Percentiles rank a stretch among this genome's conserved stretches.
Evolutionary conservation across 2,113 vertebrate species (phyloP).

Genomic region (Oxyruncus cristatus): DNA sequence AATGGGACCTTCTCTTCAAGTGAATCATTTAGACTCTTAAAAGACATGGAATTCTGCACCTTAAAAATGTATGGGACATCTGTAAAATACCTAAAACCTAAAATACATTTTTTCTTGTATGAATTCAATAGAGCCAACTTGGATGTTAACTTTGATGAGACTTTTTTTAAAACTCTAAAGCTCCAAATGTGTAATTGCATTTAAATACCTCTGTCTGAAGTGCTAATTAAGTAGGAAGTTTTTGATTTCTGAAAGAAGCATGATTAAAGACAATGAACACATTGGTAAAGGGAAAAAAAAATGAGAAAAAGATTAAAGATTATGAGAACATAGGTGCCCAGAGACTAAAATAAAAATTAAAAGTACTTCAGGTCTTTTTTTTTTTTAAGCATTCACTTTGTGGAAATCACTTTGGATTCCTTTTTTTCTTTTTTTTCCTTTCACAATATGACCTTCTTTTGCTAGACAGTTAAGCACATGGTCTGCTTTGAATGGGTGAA

Average conservation of each 20-base stretch:
- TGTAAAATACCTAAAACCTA: neutral
- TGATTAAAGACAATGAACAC: neutral
- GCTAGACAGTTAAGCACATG: neutral
- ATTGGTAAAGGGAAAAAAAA: neutral
- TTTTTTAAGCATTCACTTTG: neutral
- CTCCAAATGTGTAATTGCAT: neutral
- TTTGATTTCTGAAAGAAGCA: conserved; percentile 4
- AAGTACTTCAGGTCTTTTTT: neutral
- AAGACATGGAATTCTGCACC: neutral
- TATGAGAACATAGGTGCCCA: neutral
- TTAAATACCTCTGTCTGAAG: conserved; percentile 5
- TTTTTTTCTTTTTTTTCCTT: neutral
- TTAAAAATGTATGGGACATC: neutral
- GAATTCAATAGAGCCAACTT: neutral
- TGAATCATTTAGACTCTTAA: neutral
- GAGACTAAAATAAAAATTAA: neutral
- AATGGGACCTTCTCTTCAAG: neutral
- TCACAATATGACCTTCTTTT: neutral
- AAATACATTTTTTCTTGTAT: neutral
- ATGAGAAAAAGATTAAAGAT: neutral
- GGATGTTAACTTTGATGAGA: neutral
- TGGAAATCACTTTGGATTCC: neutral
- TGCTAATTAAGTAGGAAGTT: neutral
- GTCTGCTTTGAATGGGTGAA: neutral
- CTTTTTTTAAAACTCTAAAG: neutral